These are phyloP conservation scores for Napeogenes sylphis DNA, from an alignment of 2,888 invertebrate genomes.

Conservation along the genomic window DNA sequence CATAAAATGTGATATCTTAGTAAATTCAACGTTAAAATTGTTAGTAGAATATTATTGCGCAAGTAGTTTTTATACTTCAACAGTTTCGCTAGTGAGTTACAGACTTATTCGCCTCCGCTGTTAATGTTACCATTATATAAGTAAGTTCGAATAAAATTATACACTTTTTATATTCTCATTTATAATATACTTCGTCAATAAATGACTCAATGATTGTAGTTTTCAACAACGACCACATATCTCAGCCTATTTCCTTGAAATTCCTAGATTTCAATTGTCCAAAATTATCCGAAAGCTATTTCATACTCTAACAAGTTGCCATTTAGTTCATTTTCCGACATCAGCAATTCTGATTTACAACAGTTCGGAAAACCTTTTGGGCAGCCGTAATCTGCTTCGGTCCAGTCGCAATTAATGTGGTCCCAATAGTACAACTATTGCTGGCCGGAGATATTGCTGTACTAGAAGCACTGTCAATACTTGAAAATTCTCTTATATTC, in stretches of 20 bases:
- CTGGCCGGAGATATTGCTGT: conserved; percentile 39
- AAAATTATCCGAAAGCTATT: conserved; percentile 34
- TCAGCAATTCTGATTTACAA: conserved; percentile 52
- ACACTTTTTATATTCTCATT: no score
- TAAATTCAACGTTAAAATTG: background rate
- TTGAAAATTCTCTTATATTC: conserved; percentile 22
- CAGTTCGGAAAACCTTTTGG: conserved; percentile 55
- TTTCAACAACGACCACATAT: conserved; percentile 46
- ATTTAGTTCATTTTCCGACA: conserved; percentile 43
- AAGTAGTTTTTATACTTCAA: conserved; percentile 1
- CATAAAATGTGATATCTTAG: background rate
- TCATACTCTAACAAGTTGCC: conserved; percentile 37
- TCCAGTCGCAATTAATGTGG: conserved; percentile 71
- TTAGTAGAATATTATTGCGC: background rate
- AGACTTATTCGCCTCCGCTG: no score
- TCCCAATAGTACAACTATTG: conserved; percentile 47
- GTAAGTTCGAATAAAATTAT: no score
- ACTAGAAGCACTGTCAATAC: conserved; percentile 33
- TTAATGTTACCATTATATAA: background rate
- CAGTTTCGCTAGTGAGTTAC: background rate
- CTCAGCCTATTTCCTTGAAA: conserved; percentile 31
- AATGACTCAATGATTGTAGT: background rate
- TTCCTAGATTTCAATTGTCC: conserved; percentile 57
- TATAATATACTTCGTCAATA: background rate
- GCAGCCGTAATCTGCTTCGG: conserved; percentile 66